Evolutionary conservation across 2,113 vertebrate genomes (phyloP), one percentile per base, ranked within the genome.

Genomic region (Oryzias celebensis): DNA sequence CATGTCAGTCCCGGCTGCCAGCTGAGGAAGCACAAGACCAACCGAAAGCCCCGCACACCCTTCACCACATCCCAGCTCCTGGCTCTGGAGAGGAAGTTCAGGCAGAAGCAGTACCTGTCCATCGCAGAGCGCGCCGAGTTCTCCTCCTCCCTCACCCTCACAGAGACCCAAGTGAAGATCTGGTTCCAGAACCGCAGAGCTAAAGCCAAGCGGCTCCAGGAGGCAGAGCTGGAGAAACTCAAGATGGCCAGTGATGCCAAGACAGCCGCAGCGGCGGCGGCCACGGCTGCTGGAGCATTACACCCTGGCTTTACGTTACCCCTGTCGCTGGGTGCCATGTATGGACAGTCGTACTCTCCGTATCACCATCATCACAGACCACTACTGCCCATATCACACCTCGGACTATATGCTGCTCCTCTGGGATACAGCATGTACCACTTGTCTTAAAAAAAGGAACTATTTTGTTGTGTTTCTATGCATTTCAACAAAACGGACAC

Each of bases 101-200:
- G 88, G 23, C 91, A 92, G 85, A 92, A 92, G 73, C 91, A 92
- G 77, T 92, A 92, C 82, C 87, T 92, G 61, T 92, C 91, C 78
- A 92, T 92, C 20, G 90, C 91, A 0, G 91, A 92, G 73, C 86
- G 91, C 15, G 91, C 90, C 0, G 90, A 92, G 82, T 92, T 92
- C 83, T 92, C 90, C 63, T 89, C 75, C 75, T 91, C 90, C 4
- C 60, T 92, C 63, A 87, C 83, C 14, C 85, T 92, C 58, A 92
- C 91, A 0, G 90, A 92, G 85, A 92, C 91, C 17, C 91, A 92
- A 82, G 91, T 92, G 16, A 92, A 92, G 80, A 92, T 92, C 77
- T 92, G 91, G 91, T 92, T 92, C 78, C 91, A 92, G 75, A 92
- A 92, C 57, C 90, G 91, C 8, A 68, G 91, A 17, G 91, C 91